Percentiles rank a stretch among this genome's conserved stretches.
Conservation (phyloP, 2,888 invertebrate genomes). For the Cyclophora punctaria region DNA sequence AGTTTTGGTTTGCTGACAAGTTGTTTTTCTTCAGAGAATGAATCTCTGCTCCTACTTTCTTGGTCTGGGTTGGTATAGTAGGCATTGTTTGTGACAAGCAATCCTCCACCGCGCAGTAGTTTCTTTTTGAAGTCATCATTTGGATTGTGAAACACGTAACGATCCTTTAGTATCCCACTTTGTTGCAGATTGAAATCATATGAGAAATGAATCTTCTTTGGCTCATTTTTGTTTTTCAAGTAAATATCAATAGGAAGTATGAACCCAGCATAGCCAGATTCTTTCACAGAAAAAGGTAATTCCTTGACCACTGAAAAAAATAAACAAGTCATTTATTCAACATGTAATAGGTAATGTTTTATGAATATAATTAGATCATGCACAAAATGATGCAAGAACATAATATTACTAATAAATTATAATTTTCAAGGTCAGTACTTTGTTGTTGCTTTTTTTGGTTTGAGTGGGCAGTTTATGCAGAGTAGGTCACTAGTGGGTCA, state of each 20-base stretch:
- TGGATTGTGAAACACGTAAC: slow-evolving; percentile 88
- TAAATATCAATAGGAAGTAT: slow-evolving; percentile 91
- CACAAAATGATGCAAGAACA: not conserved
- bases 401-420: not conserved
- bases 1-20: slow-evolving; percentile 83
- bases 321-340: too few species aligned
- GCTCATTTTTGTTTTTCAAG: slow-evolving; percentile 91
- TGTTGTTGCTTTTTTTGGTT: not conserved
- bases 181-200: slow-evolving; percentile 91
- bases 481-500: slow-evolving; percentile 10
- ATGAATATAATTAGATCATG: too few species aligned
- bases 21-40: slow-evolving; percentile 75
- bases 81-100: slow-evolving; percentile 62
- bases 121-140: slow-evolving; percentile 92
- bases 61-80: slow-evolving; percentile 68
- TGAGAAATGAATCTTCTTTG: slow-evolving; percentile 85
- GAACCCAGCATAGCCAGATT: slow-evolving; percentile 98
- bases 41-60: slow-evolving; percentile 74
- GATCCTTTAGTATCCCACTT: slow-evolving; percentile 85
- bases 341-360: too few species aligned
- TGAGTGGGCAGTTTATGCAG: not conserved
- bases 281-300: slow-evolving; percentile 91
- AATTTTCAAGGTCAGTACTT: not conserved
- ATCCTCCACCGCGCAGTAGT: slow-evolving; percentile 90
- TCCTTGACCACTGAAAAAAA: slow-evolving; percentile 86